A percentile compares a stretch with the other conserved stretches of the same genome.
These are phyloP conservation scores for Drosophila bipectinata DNA, from an alignment of 1,140 invertebrate genomes.

Conservation along the genomic window DNA sequence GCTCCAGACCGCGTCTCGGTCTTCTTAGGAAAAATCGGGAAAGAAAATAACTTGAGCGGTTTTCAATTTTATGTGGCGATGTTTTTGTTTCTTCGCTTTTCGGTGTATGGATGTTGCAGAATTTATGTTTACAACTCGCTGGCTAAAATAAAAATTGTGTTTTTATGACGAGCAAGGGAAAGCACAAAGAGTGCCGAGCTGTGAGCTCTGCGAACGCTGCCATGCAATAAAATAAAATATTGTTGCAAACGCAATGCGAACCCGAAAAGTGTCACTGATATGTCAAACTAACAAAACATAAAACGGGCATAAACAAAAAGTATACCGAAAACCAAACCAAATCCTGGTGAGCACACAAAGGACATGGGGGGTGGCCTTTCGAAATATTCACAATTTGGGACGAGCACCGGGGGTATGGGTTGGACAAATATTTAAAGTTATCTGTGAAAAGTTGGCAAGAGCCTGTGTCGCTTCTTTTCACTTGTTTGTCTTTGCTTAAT, in stretches of 20 bases:
- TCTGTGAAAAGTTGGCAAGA: constrained; percentile 68
- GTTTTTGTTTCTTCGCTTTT: constrained; percentile 19
- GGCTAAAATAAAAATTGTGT: constrained; percentile 71
- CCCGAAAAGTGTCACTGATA: constrained; percentile 74
- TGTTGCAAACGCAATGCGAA: constrained; percentile 58
- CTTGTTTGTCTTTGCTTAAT: constrained; percentile 81
- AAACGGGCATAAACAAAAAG: constrained; percentile 69
- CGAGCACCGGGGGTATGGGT: neutral
- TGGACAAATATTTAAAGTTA: constrained; percentile 74
- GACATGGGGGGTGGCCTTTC: neutral
- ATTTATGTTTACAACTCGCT: constrained; percentile 75
- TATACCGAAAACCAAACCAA: constrained; percentile 17
- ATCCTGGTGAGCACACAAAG: constrained; percentile 15
- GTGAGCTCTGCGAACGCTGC: constrained; percentile 37
- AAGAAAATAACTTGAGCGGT: constrained; percentile 51
- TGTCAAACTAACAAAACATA: constrained; percentile 80
- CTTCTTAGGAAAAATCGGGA: constrained; percentile 23
- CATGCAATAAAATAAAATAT: constrained; percentile 78
- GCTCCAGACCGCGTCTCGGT: constrained; percentile 6
- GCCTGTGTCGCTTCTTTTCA: constrained; percentile 49
- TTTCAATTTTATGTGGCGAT: constrained; percentile 72
- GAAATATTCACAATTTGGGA: constrained; percentile 10
- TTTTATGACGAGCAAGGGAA: constrained; percentile 55
- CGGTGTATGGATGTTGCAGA: constrained; percentile 29
- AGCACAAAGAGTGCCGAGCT: constrained; percentile 6